Base-by-base conservation (phyloP, 2,113 vertebrate species). In the Ornithorhynchus anatinus region DNA sequence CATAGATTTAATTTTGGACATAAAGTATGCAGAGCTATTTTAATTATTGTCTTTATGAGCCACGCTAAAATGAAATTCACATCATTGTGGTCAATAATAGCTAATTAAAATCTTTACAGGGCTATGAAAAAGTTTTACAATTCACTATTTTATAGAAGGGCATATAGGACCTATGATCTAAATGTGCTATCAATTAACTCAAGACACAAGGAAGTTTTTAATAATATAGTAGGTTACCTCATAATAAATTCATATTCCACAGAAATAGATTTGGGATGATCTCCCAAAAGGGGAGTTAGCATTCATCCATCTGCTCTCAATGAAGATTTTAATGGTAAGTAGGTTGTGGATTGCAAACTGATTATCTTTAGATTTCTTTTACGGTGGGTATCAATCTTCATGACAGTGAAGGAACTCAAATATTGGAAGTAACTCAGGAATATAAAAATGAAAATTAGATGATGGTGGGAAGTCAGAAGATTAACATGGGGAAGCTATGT, bases 91-190 rank as follows among this genome's bases (percentile, higher is more conserved):
- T 1, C 10, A 48, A 23, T 77, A 53, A 65, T 72, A 84, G 42
- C 83, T 85, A 73, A 80, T 59, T 63, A 58, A 83, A 81, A 79
- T 63, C 36, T 75, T 79, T 77, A 2, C 20, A 71, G 40, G 32
- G 27, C 27, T 45, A 16, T 79, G 59, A 54, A 69, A 68, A n/a
- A 74, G 3, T 65, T 29, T 66, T 61, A 14, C 69, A 44, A 70
- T 80, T 87, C 17, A 35, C 40, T 69, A 51, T 80, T 79, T 84
- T 78, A 64, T 53, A 65, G 53, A 84, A 48, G 10, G 69, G 5
- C 16, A 16, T 32, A 29, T 20, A 2, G 3, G 11, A 51, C 6
- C 37, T 32, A 47, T 71, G 42, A 56, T 33, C 10, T 5, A 43
- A 40, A 37, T 25, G 31, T 43, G 10, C 35, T 25, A 43, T 4